Conservation (phyloP, 2,113 vertebrate genomes). For the Perca flavescens region DNA sequence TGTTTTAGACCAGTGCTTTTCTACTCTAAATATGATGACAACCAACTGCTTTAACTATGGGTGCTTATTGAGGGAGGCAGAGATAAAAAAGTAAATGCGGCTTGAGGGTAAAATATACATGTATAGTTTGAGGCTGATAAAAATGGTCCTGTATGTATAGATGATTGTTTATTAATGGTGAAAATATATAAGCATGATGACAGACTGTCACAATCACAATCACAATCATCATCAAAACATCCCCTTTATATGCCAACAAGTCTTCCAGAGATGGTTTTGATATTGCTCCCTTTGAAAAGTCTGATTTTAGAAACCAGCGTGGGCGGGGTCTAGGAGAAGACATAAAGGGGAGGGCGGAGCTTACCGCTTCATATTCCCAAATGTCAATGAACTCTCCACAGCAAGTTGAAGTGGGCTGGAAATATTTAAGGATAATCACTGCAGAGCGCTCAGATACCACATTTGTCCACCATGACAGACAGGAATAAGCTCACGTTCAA, state of each 20-base stretch:
- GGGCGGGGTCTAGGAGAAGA: slow-evolving; percentile 52
- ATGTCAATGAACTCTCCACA: slow-evolving; percentile 65
- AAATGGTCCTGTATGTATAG: not conserved
- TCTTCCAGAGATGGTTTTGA: not conserved
- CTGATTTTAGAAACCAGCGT: slow-evolving; percentile 11
- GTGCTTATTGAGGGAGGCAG: not conserved
- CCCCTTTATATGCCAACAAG: not conserved
- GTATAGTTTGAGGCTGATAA: not conserved
- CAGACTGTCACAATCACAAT: not conserved
- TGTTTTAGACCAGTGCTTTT: slow-evolving; percentile 8
- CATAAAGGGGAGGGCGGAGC: slow-evolving; percentile 64
- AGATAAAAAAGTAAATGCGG: not conserved
- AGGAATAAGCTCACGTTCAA: not conserved
- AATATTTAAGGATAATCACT: slow-evolving; percentile 21
- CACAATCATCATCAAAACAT: not conserved
- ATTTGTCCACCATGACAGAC: slow-evolving; percentile 6
- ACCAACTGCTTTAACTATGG: not conserved
- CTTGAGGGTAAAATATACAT: not conserved
- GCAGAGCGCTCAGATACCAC: not conserved
- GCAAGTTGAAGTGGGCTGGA: slow-evolving; percentile 35
- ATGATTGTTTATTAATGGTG: not conserved
- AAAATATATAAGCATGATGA: not conserved
- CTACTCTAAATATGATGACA: not conserved
- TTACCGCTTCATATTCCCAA: slow-evolving; percentile 57
- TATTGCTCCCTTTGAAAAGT: not conserved